Evolutionary conservation across 2,888 invertebrate species (phyloP).

Genomic region (Thera britannica): DNA sequence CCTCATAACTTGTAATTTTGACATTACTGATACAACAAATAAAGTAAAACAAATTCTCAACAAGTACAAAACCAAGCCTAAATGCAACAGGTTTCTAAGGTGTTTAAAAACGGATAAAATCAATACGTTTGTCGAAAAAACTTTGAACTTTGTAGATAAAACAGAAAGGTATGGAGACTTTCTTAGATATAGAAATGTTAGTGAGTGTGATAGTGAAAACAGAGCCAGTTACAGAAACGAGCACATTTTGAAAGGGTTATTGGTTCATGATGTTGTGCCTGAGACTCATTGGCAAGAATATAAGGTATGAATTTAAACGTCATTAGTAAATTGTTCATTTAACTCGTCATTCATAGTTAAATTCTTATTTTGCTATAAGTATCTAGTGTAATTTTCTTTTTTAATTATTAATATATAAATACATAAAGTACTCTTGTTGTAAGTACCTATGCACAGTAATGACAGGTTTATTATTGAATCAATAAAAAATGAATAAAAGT

Average conservation of each 20-base stretch:
- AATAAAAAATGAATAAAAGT: too few species aligned
- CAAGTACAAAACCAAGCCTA: slow-evolving; percentile 43
- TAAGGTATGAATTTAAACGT: slow-evolving; percentile 58
- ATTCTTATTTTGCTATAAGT: too few species aligned
- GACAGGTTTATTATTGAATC: too few species aligned
- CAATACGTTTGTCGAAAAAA: slow-evolving; percentile 49
- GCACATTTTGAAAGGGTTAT: slow-evolving; percentile 58
- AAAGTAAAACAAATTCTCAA: slow-evolving; percentile 52
- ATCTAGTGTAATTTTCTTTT: too few species aligned
- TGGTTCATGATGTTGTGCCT: slow-evolving; percentile 59
- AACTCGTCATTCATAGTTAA: too few species aligned
- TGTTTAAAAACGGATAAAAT: slow-evolving; percentile 42
- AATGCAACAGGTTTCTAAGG: slow-evolving; percentile 41
- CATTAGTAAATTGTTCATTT: too few species aligned
- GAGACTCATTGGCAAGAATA: slow-evolving; percentile 72
- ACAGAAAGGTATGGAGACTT: slow-evolving; percentile 57
- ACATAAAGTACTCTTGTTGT: too few species aligned
- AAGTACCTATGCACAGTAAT: too few species aligned
- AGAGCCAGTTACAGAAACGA: slow-evolving; percentile 48
- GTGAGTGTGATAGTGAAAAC: slow-evolving; percentile 52
- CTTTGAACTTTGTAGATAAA: slow-evolving; percentile 52
- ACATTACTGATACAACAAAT: slow-evolving; percentile 51
- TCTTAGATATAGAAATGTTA: slow-evolving; percentile 53
- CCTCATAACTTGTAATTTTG: slow-evolving; percentile 45
- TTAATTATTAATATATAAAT: too few species aligned